Conservation (phyloP, 2,113 vertebrate species). For the Oophaga pumilio region DNA sequence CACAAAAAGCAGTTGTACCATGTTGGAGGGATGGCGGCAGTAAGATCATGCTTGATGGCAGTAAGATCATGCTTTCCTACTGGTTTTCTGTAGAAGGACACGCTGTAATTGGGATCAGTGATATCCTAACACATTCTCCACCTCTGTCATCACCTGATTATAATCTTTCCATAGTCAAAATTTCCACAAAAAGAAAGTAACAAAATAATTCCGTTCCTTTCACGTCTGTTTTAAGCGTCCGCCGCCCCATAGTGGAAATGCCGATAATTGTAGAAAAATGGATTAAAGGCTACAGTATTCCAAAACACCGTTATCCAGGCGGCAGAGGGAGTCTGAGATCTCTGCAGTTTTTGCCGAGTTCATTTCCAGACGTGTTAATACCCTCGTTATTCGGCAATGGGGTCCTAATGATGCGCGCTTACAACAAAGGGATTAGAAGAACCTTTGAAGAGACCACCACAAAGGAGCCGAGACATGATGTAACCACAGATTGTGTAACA, state of each 20-base stretch:
- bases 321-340: background rate
- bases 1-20: too few species aligned
- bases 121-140: background rate
- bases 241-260: background rate
- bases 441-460: background rate
- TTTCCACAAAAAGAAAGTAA: background rate
- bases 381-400: conserved; percentile 11
- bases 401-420: background rate
- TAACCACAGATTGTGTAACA: conserved; percentile 40
- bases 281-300: conserved; percentile 29
- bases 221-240: background rate
- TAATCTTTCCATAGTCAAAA: background rate
- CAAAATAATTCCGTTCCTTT: background rate
- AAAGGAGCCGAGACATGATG: conserved; percentile 46
- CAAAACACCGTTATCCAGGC: background rate
- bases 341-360: background rate
- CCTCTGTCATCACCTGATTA: background rate
- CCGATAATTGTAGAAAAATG: background rate
- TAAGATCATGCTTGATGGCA: too few species aligned
- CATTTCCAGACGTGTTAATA: conserved; percentile 21
- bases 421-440: conserved; percentile 23
- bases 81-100: too few species aligned
- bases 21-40: too few species aligned
- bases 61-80: too few species aligned
- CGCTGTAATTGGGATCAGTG: too few species aligned